Conservation (phyloP, 2,888 invertebrate genomes). For the Apotomis betuletana region DNA sequence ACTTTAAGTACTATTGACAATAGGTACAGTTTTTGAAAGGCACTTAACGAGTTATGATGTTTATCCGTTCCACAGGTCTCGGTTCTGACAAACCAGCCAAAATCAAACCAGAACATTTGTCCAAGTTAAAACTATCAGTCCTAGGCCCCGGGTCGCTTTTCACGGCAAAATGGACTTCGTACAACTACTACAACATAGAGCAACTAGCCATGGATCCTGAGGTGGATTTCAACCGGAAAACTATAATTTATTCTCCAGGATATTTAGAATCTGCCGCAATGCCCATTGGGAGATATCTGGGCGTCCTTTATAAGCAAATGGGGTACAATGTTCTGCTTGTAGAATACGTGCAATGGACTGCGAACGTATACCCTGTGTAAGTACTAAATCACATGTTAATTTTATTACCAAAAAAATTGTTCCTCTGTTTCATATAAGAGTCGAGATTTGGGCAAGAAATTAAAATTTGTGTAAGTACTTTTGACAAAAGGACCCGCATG, state of each 20-base stretch:
- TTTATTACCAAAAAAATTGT: too few relatives aligned
- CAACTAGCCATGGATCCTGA: conserved; percentile 55
- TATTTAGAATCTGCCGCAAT: conserved; percentile 62
- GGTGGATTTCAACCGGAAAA: conserved; percentile 57
- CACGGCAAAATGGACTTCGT: conserved; percentile 48
- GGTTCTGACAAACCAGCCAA: not conserved
- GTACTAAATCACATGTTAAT: too few relatives aligned
- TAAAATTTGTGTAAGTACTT: too few relatives aligned
- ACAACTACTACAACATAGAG: conserved; percentile 62
- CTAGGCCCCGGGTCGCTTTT: conserved; percentile 47
- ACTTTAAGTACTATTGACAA: too few relatives aligned
- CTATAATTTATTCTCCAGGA: conserved; percentile 64
- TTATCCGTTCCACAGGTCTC: not conserved
- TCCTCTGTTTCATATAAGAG: too few relatives aligned
- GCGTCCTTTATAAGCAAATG: conserved; percentile 50
- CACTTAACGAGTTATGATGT: too few relatives aligned
- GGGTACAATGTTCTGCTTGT: conserved; percentile 65
- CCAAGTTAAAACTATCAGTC: conserved; percentile 47
- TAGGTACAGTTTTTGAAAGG: too few relatives aligned
- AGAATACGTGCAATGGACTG: conserved; percentile 60
- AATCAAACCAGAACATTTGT: conserved; percentile 10
- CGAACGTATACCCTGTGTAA: conserved; percentile 66
- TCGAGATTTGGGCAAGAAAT: too few relatives aligned
- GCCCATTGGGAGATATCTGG: conserved; percentile 50
- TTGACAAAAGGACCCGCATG: too few relatives aligned